Base-by-base conservation (phyloP, 2,888 invertebrate genomes). In the Trisateles emortualis region DNA sequence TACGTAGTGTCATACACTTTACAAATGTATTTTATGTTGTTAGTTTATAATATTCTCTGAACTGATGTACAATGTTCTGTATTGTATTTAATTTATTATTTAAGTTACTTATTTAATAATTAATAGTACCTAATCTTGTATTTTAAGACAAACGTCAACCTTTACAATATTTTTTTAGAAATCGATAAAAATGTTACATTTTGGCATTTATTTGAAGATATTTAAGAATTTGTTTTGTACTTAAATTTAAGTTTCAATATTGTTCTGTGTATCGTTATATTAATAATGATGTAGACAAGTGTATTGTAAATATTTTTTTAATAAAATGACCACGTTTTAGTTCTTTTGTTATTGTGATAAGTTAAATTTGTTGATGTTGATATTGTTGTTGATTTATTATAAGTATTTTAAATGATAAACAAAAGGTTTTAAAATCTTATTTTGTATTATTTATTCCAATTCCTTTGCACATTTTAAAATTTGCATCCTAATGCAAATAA, bases 281-380 rank as follows among this genome's bases (percentile, higher is more conserved):
- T 26, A 26, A 8, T 1, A 6, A 26, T 6, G 1, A 26, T 6
- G 5, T 19, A 19, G 16, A 3, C 29, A n/a, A 33, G 17, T 49
- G 13, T 54, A 40, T 52, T 75, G 71, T 77, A 76, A 73, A 71
- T 71, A 71, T 61, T 52, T 30, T 52, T 52, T 43, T 40, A 26
- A 4, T 53, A 50, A 53, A 58, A 33, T 38, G 26, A 43, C 47
- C 0, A 40, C 33, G 57, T 59, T 61, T 35, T 67, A 57, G 56
- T 67, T 64, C 68, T 71, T 60, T 67, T 72, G 52, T 74, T 68
- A 52, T 68, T 81, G 83, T 83, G 83, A 84, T 84, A 81, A 76
- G 81, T 69, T 68, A 54, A 43, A 56, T 51, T 38, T 36, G 60
- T 62, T 52, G 32, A 63, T 72, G 62, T 75, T 76, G 55, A 57